Evolutionary conservation across 2,888 invertebrate genomes (phyloP), one percentile per base, ranked within the genome.

Genomic region (Hermodice carunculata): DNA sequence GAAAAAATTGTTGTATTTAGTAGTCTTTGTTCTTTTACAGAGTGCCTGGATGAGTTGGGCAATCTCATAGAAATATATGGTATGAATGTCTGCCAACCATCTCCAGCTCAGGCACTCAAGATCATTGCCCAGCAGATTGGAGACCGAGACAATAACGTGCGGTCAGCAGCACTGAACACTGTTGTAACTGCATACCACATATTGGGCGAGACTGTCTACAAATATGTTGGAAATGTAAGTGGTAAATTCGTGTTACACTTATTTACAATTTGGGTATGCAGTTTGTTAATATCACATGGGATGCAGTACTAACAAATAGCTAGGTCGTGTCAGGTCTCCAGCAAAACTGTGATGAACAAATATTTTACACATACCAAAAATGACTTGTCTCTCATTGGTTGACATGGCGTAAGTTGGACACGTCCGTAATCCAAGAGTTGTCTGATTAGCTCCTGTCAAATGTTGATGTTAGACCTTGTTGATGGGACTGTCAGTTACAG

Each of bases 81-180:
- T 0, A 89, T 95, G 42, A 88, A 90, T 28, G 93, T 95, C 31
- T 94, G 96, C 85, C 91, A 93, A 75, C 93, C 95, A 0, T 90
- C 92, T 0, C 92, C 94, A 0, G 89, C 90, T 29, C 91, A 78
- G 56, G 93, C 96, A 0, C 87, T 98, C 2, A 94, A 94, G 83
- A 94, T 95, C 87, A 91, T 99, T 22, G 97, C 97, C 0, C 92
- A 93, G 44, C 96, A 97, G 84, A 98, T 99, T 80, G 93, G 95
- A 0, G 98, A 99, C 87, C 89, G 97, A 29, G 98, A 99, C 86
- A 97, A 96, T 87, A 92, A 93, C 1, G 98, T 99, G 44, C 90
- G 99, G 51, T 97, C 94, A 82, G 96, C 97, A 0, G 97, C 98
- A 0, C 89, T 99, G 56, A 98, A 98, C 88, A 94, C 95, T 78